Evolutionary conservation across 2,113 vertebrate species (phyloP).

Genomic region (Marmota flaviventris): DNA sequence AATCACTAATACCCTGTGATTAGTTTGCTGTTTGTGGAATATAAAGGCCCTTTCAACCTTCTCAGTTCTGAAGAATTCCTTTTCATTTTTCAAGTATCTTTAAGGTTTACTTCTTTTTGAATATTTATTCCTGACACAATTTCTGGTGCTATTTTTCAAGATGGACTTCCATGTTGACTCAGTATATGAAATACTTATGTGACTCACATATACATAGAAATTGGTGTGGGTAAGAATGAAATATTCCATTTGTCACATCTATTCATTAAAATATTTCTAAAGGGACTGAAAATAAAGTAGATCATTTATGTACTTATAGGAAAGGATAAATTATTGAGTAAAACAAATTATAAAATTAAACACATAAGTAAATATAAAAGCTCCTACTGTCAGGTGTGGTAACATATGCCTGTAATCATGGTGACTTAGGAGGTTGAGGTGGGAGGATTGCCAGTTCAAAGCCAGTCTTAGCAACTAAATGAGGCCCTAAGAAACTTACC

Average conservation of each 20-base stretch:
- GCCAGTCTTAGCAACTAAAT: too few species aligned
- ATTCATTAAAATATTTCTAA: slow-evolving; percentile 41
- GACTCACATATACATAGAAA: not conserved
- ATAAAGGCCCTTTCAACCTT: not conserved
- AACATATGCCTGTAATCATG: too few species aligned
- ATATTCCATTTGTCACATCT: not conserved
- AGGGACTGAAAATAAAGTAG: not conserved
- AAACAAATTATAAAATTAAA: not conserved
- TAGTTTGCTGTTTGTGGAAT: not conserved
- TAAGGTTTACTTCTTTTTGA: not conserved
- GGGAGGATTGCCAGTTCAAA: too few species aligned
- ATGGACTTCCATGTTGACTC: not conserved
- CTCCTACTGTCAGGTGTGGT: not conserved
- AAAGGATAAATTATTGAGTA: not conserved
- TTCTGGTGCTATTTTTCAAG: not conserved
- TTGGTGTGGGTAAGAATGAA: not conserved
- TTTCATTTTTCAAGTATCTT: not conserved
- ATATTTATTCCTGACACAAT: not conserved
- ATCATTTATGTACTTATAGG: not conserved
- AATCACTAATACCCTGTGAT: not conserved
- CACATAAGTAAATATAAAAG: not conserved
- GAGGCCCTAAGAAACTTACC: too few species aligned
- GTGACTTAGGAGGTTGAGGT: too few species aligned
- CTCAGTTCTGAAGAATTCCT: not conserved
- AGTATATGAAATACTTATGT: not conserved